These are phyloP conservation scores for Patiria pectinifera DNA, from an alignment of 53 echinoderm and acorn worm species.

Conservation along the genomic window DNA sequence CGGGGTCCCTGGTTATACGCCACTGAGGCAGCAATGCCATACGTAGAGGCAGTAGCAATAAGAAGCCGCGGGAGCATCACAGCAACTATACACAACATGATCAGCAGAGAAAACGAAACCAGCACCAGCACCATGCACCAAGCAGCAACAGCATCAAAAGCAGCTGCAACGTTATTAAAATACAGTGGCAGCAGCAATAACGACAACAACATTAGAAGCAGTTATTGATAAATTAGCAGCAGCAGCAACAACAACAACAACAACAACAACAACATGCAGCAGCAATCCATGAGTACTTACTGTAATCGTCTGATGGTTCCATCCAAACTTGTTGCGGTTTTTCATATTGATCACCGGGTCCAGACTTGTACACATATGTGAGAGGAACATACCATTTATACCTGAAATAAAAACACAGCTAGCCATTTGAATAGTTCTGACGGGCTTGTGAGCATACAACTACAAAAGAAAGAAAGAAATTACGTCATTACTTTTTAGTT, in stretches of 20 bases:
- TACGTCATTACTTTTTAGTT: too few species aligned
- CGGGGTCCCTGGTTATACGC: too few species aligned
- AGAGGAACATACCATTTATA: constrained; percentile 93
- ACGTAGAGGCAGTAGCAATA: too few species aligned
- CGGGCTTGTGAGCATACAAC: too few species aligned
- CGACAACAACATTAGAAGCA: neutral
- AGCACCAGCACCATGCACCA: neutral
- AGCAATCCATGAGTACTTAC: constrained; percentile 53
- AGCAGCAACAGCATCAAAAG: too few species aligned
- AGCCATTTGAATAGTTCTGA: neutral
- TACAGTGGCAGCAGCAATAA: neutral
- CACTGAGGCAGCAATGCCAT: too few species aligned
- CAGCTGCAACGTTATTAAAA: too few species aligned
- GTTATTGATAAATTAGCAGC: neutral
- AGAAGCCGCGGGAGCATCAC: neutral
- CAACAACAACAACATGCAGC: too few species aligned
- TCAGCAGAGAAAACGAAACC: neutral
- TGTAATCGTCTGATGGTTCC: constrained; percentile 56
- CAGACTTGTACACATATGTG: constrained; percentile 71
- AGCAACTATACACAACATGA: neutral
- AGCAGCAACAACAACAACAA: neutral
- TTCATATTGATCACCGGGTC: constrained; percentile 56
- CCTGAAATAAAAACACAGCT: constrained; percentile 32
- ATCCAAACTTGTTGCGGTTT: constrained; percentile 73
- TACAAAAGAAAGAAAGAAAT: too few species aligned